Evolutionary conservation across 2,888 invertebrate genomes (phyloP), one percentile per base, ranked within the genome.

Genomic region (Scelioninae gen. 1): DNA sequence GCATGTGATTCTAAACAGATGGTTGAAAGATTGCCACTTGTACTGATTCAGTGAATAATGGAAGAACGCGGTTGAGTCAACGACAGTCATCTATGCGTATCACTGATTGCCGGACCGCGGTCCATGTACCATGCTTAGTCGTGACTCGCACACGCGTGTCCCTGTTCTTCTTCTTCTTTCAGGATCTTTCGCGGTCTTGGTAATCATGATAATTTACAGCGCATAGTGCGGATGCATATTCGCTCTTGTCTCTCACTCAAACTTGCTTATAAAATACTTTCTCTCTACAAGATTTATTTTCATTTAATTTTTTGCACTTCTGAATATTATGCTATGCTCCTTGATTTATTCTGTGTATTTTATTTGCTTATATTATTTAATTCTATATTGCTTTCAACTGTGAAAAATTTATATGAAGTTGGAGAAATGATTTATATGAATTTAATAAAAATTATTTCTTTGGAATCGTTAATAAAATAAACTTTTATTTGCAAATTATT

Each of bases 201-300:
- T 23, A 13, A 60, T 63, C 62, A 45, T 9, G 60, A 68, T 58
- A 60, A 76, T 76, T 76, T 68, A 76, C 53, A 23, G 55, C 34
- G 43, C 32, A 68, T 32, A 15, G 15, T 49, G 38, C 34, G 49
- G 56, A 75, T 75, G 74, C 65, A 43, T 66, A 62, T 68, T 68
- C 68, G 43, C 53, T 43, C 60, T 76, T 68, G 68, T 76, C 62
- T 53, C 56, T 63, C 38, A 69, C 11, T 5, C 49, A 31, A 65
- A 29, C 65, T 63, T 47, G 47, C 55, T 77, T 76, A 76, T 68
- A 68, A 66, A 66, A 77, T 77, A 77, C 69, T 47, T 69, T 77
- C 56, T 60, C 68, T 11, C 13, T 40, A 7, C 15, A n/a, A n/a
- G n/a, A 23, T 60, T 71, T 71, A 49, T 58, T 69, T 71, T 71